A percentile compares a stretch with the other conserved stretches of the same genome.
phyloP scores from a whole-genome alignment of 2,797 vertebrate species.

The Spondyliosoma cantharus region DNA sequence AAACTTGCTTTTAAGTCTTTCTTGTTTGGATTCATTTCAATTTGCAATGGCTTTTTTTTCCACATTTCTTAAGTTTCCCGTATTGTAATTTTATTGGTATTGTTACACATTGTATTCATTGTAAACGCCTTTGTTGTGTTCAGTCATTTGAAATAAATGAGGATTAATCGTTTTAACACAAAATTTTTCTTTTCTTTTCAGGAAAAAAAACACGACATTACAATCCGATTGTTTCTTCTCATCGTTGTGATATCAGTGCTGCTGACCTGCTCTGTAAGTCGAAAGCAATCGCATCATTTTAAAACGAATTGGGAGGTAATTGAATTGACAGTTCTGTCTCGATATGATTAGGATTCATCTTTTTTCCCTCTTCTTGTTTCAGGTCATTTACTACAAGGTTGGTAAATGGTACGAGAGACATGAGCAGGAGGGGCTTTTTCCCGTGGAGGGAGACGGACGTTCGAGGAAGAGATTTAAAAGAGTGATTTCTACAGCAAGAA shows the following conservation, averaged over 20 bases:
- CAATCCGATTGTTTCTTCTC: constrained; percentile 75
- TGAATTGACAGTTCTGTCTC: not conserved
- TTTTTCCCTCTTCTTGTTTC: not conserved
- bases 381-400: constrained; percentile 85
- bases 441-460: constrained; percentile 69
- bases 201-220: constrained; percentile 57
- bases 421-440: constrained; percentile 66
- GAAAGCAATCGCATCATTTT: not conserved
- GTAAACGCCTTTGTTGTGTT: not conserved
- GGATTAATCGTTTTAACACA: not conserved
- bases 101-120: not conserved
- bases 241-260: constrained; percentile 78
- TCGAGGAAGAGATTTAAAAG: constrained; percentile 66
- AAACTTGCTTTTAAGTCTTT: not conserved
- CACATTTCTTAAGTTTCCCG: not conserved
- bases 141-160: not conserved
- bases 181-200: constrained; percentile 36
- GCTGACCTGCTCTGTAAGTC: constrained; percentile 83
- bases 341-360: not conserved
- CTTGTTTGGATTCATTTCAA: not conserved
- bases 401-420: constrained; percentile 75
- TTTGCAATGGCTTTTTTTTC: not conserved
- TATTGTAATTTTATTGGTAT: not conserved
- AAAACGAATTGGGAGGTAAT: not conserved
- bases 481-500: constrained; percentile 68